Evolutionary conservation across 2,888 invertebrate genomes (phyloP), one percentile per base, ranked within the genome.

Genomic region (Neoascia interrupta): DNA sequence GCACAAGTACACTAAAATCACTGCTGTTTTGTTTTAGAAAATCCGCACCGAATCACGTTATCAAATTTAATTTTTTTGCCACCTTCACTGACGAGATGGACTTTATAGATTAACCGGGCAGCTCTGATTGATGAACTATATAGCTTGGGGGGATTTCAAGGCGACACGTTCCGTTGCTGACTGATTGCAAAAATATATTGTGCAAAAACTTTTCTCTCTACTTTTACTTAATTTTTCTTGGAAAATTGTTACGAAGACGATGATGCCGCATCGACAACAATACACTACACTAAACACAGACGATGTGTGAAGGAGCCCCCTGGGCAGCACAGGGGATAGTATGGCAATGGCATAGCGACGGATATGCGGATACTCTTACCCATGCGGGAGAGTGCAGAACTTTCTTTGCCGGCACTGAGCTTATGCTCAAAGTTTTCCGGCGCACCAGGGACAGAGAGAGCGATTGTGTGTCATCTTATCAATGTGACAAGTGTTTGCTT

Each of bases 201-300:
- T 64, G 64, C 43, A 49, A 56, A n/a, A 72, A 58, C 19, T 64
- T 61, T 75, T 69, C n/a, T 37, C 16, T 31, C 18, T 54, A n/a
- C 26, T 64, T 51, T 36, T 15, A 41, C 23, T 39, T 21, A 10
- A 53, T 19, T 76, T 70, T 63, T 58, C 51, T 58, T 56, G 19
- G 26, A n/a, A 41, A 56, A 53, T 15, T 45, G 36, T 37, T 70
- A 64, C 63, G 15, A 18, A 53, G 45, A 43, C 39, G n/a, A n/a
- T n/a, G 70, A 76, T 72, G 64, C 72, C 72, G 70, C 72, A 75
- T 75, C 54, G 21, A 61, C 53, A 47, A 72, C 53, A 64, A 58
- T 64, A 53, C 63, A 5, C 31, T 31, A 31, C 31, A 6, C 31
- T 31, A 8, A n/a, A 31, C 31, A 51, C 72, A 51, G 19, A 11